phyloP scores from a whole-genome alignment of 1,140 invertebrate genomes.

The Hesperophylax magnus region DNA sequence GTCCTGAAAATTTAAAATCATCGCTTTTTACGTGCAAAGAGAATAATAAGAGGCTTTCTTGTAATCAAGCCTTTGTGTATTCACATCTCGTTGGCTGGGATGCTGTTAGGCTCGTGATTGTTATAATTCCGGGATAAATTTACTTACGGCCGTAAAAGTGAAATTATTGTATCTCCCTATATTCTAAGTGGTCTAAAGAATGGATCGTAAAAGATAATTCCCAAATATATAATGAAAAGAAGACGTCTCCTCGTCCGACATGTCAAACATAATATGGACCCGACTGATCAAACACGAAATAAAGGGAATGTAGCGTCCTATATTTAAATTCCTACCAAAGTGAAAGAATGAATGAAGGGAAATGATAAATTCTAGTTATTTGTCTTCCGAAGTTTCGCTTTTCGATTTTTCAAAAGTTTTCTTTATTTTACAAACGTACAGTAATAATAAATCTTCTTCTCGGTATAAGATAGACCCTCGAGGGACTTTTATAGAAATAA shows the following conservation, averaged over 20 bases:
- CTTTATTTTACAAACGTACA: slow-evolving; percentile 48
- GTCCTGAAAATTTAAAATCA: slow-evolving; percentile 2
- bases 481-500: slow-evolving; percentile 26
- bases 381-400: slow-evolving; percentile 15
- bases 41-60: too few species aligned
- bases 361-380: slow-evolving; percentile 38
- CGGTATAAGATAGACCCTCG: slow-evolving; percentile 22
- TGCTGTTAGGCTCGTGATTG: too few species aligned
- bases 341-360: slow-evolving; percentile 22
- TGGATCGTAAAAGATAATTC: too few species aligned
- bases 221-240: slow-evolving; percentile 10
- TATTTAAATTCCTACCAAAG: slow-evolving; percentile 21
- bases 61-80: too few species aligned
- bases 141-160: too few species aligned
- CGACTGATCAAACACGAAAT: slow-evolving; percentile 50
- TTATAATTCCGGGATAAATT: too few species aligned
- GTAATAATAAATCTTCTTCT: slow-evolving; percentile 50
- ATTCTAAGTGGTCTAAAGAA: too few species aligned
- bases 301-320: slow-evolving; percentile 11
- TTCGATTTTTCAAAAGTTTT: slow-evolving; percentile 25
- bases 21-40: not conserved
- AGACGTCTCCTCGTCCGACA: not conserved
- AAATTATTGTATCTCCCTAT: too few species aligned
- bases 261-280: slow-evolving; percentile 54
- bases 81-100: too few species aligned